Base-by-base conservation (phyloP, 2,888 invertebrate species). In the Eupithecia vulgata region DNA sequence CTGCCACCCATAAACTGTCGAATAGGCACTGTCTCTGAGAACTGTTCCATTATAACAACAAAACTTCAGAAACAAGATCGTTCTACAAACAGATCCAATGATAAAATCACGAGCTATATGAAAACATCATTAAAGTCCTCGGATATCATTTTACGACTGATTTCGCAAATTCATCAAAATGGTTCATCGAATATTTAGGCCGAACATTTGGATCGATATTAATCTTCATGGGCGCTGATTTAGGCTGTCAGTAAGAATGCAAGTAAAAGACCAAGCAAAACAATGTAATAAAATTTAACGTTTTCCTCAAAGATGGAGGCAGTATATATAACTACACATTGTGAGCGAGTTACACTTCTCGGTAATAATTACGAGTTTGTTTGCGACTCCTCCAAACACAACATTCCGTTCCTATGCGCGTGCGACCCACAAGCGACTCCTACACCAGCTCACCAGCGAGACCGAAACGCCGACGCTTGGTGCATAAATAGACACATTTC, bases 1-100 rank as follows among this genome's bases (percentile, higher is more conserved):
- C 93, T 91, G 88, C 88, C 90, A 89, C 90, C 93, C 92, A 94
- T 94, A 94, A 94, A 94, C 92, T 92, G 91, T 90, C 88, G 87
- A 92, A 93, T 90, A 87, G 87, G 84, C 84, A 88, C 87, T 88
- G 86, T 88, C 86, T 88, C 85, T 86, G 85, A 90, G 88, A 89
- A 87, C 85, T 83, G 81, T 84, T 81, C 83, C 84, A 82, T 80
- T 81, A 84, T 81, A 81, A 83, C 82, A 81, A 84, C 81, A 83
- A 81, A 82, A 82, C 81, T 83, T 80, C 76, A 80, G 76, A 72
- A 79, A 78, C 76, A 64, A 67, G 75, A 78, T 75, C 74, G 70
- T 75, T 76, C 73, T 74, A 77, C 75, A 75, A 75, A 71, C 76
- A 72, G 40, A 76, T 68, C 71, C 70, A 66, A 70, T 74, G 71